Conservation (phyloP, 2,888 invertebrate genomes). For the Dasysyrphus tricinctus region DNA sequence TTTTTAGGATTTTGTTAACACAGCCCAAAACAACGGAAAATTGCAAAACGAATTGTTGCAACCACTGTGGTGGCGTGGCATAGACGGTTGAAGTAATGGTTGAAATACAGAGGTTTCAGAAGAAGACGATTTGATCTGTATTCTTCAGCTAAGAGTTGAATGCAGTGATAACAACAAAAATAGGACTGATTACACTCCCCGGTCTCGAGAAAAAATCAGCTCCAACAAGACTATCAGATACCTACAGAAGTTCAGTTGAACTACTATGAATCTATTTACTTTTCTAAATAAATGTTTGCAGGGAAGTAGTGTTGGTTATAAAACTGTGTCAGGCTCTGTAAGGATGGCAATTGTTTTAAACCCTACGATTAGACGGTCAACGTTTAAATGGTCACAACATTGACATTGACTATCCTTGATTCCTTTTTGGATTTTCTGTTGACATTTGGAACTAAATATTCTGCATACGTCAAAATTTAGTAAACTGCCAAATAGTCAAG, state of each 20-base stretch:
- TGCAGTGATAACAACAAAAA: constrained; percentile 14
- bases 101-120: constrained; percentile 62
- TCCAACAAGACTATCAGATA: constrained; percentile 3
- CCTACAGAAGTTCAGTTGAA: not conserved
- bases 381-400: no score
- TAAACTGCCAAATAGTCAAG: no score
- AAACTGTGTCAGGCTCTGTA: no score
- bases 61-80: not conserved
- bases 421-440: no score
- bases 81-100: constrained; percentile 41
- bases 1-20: constrained; percentile 72
- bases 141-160: constrained; percentile 31
- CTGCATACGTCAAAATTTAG: no score
- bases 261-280: not conserved
- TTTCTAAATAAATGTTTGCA: not conserved
- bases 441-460: no score
- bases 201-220: not conserved
- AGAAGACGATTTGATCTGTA: constrained; percentile 66
- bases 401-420: no score
- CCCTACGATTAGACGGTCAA: no score
- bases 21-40: constrained; percentile 70
- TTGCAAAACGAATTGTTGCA: constrained; percentile 68
- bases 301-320: not conserved
- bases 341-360: no score
- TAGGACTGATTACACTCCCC: not conserved